Evolutionary conservation across 2,888 invertebrate species (phyloP), one percentile per base, ranked within the genome.

Genomic region (Zygogramma bicolorata): DNA sequence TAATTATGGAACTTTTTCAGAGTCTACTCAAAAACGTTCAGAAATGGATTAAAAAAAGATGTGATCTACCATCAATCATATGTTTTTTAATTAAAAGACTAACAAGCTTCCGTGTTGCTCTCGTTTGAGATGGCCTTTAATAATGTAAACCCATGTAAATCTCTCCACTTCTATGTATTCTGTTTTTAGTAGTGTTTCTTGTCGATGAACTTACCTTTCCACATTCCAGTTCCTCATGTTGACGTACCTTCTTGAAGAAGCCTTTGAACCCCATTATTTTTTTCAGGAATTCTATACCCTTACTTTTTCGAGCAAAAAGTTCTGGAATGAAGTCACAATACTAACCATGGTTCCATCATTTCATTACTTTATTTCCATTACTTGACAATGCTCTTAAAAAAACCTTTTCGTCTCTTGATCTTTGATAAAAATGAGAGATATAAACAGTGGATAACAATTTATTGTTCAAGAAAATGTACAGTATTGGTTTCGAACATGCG

Each of bases 401-500:
- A n/a, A n/a, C n/a, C n/a, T n/a, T n/a, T 46, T 46, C 46, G 5
- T 15, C 46, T 18, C 49, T 13, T 68, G 38, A 62, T 34, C 53
- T 42, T 46, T 27, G 25, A 40, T 8, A 18, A 25, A 63, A 63
- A 63, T 63, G 29, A 63, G 18, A 46, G 25, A 63, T 46, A 59
- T 80, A 80, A 60, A 82, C 81, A 83, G 83, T 84, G 85, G 84
- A 85, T 85, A 85, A 84, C 83, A 83, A 82, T 85, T 85, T 82
- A 83, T 83, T 53, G 53, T 53, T 67, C 67, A 71, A 71, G 75
- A 80, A 77, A 73, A 75, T 75, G 75, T 77, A 78, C 77, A 78
- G 82, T 81, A 81, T 66, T 65, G 38, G 40, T 63, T 67, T 73
- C 57, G 66, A 69, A 80, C 81, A 81, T 84, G 83, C 83, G 82